Evolutionary conservation across 2,113 vertebrate species (phyloP).

Genomic region (Caracal caracal): DNA sequence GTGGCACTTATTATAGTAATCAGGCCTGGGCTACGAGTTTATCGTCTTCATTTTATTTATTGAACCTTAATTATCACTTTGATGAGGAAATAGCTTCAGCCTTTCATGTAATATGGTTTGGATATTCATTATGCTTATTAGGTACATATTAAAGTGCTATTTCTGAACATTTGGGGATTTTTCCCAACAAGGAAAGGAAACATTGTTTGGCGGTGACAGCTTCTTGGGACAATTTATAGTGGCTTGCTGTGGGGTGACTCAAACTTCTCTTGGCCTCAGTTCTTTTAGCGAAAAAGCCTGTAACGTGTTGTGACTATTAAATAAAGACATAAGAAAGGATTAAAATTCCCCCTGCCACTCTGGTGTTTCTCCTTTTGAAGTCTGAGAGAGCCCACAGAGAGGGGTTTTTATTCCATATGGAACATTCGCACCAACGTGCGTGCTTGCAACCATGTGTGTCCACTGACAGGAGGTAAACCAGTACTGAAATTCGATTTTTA

Average conservation of each 20-base stretch:
- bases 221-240: constrained; percentile 23
- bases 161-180: constrained; percentile 36
- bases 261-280: constrained; percentile 48
- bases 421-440: not conserved
- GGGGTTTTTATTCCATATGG: not conserved
- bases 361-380: not conserved
- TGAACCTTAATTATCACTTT: constrained; percentile 58
- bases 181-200: constrained; percentile 31
- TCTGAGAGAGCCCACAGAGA: not conserved
- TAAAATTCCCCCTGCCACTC: constrained; percentile 28
- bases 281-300: constrained; percentile 33
- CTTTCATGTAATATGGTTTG: not conserved
- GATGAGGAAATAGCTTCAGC: constrained; percentile 49
- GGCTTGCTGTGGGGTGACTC: constrained; percentile 13
- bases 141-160: constrained; percentile 37
- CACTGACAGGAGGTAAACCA: not conserved
- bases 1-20: not conserved
- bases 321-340: constrained; percentile 26
- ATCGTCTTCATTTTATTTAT: constrained; percentile 28
- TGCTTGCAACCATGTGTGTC: no score
- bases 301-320: not conserved
- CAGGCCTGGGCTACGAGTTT: not conserved
- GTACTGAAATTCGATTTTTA: not conserved
- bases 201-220: constrained; percentile 2
- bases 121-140: constrained; percentile 57